phyloP scores from a whole-genome alignment of 2,113 vertebrate genomes.

The Ploceus nigricollis region DNA sequence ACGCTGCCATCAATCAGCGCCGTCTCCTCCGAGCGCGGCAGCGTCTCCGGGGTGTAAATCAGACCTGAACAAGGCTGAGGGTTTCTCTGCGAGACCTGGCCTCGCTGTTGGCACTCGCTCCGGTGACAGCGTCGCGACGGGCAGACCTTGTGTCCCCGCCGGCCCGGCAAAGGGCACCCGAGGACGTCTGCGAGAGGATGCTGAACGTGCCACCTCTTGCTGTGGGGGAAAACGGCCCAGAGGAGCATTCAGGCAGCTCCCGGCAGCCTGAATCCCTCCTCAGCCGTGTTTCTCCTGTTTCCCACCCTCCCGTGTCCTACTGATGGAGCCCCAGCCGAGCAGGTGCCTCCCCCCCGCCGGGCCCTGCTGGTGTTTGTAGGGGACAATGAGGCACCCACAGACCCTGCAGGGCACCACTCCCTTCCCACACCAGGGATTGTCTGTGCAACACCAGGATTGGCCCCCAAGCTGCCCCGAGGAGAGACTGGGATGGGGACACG shows the following conservation, averaged over 20 bases:
- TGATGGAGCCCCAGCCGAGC: not conserved
- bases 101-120: not conserved
- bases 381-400: not conserved
- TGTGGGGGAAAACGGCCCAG: fast-evolving
- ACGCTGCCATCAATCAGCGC: not conserved
- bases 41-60: not conserved
- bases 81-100: not conserved
- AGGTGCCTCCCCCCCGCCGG: fast-evolving
- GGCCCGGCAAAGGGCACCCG: not conserved
- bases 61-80: not conserved
- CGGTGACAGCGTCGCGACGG: not conserved
- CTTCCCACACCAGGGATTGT: not conserved
- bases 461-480: not conserved
- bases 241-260: not conserved
- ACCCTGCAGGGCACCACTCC: not conserved
- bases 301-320: not conserved
- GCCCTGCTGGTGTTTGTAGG: not conserved
- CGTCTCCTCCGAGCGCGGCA: not conserved
- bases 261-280: not conserved
- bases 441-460: not conserved
- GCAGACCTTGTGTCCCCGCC: not conserved
- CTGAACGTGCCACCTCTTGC: not conserved
- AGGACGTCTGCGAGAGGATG: not conserved
- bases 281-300: not conserved
- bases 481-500: too few species aligned